These are phyloP conservation scores for Ascaphus truei DNA, from an alignment of 2,113 vertebrate species.

Conservation along the genomic window DNA sequence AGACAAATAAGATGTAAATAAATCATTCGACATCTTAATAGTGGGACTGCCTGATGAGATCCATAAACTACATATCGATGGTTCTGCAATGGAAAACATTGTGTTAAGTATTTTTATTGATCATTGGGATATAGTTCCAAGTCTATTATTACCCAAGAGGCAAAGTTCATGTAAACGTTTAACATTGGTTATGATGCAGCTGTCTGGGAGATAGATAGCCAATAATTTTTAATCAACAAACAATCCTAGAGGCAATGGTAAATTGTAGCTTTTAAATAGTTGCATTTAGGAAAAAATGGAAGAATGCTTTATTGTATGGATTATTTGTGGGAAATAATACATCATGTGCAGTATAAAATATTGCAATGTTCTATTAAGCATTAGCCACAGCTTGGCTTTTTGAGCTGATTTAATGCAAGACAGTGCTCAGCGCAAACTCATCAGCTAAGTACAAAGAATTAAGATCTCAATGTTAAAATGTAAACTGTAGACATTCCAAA, in stretches of 20 bases:
- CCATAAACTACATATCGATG: slow-evolving; percentile 21
- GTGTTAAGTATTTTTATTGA: slow-evolving; percentile 25
- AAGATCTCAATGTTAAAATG: neutral
- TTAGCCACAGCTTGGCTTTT: neutral
- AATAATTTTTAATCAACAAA: slow-evolving; percentile 38
- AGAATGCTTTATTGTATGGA: slow-evolving; percentile 22
- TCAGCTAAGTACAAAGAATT: neutral
- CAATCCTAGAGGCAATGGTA: slow-evolving; percentile 20
- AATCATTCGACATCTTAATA: neutral
- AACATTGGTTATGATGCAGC: slow-evolving; percentile 33
- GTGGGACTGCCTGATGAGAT: slow-evolving; percentile 4
- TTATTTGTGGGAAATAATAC: slow-evolving; percentile 8
- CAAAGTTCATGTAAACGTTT: slow-evolving; percentile 33
- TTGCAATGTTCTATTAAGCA: neutral
- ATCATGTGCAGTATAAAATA: neutral
- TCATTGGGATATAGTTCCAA: slow-evolving; percentile 22
- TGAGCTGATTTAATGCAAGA: neutral
- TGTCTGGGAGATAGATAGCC: slow-evolving; percentile 29
- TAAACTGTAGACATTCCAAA: no score
- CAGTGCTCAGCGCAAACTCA: neutral
- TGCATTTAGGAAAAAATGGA: slow-evolving; percentile 5
- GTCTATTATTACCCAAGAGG: slow-evolving; percentile 34
- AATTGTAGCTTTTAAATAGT: slow-evolving; percentile 30
- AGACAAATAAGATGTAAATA: neutral
- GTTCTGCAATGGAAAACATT: slow-evolving; percentile 25